Conservation (phyloP, 2,797 vertebrate species). For the Oreochromis grahami region DNA sequence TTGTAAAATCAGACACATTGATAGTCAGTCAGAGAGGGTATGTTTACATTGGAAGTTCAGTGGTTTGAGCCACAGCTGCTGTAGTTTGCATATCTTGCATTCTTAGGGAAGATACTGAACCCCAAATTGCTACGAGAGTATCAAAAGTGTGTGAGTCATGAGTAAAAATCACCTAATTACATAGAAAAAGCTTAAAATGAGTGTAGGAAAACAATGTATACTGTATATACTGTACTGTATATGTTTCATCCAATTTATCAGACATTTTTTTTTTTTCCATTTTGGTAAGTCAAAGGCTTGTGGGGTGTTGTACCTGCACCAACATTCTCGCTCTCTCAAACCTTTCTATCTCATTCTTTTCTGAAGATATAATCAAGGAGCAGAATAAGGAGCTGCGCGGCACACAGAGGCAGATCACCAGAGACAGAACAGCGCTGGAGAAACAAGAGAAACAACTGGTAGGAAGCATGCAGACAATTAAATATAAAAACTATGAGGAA, state of each 20-base stretch:
- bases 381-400: slow-evolving; percentile 92
- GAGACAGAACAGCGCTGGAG: slow-evolving; percentile 91
- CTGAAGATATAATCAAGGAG: slow-evolving; percentile 92
- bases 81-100: not conserved
- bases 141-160: not conserved
- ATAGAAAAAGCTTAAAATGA: not conserved
- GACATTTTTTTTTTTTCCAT: not conserved
- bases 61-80: not conserved
- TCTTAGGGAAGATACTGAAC: not conserved
- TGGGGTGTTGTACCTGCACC: not conserved
- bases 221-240: not conserved
- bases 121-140: not conserved
- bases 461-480: slow-evolving; percentile 44
- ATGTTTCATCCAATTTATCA: not conserved
- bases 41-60: not conserved
- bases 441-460: slow-evolving; percentile 98
- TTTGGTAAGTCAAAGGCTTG: not conserved
- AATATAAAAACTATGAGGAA: not conserved
- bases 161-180: not conserved
- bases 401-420: slow-evolving; percentile 94
- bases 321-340: not conserved
- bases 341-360: not conserved
- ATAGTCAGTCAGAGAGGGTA: too few relatives aligned
- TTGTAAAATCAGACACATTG: not conserved
- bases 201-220: not conserved